Percentiles rank a stretch among this genome's conserved stretches.
phyloP scores from a whole-genome alignment of 1,140 invertebrate genomes.

The Meloidogyne chitwoodi region DNA sequence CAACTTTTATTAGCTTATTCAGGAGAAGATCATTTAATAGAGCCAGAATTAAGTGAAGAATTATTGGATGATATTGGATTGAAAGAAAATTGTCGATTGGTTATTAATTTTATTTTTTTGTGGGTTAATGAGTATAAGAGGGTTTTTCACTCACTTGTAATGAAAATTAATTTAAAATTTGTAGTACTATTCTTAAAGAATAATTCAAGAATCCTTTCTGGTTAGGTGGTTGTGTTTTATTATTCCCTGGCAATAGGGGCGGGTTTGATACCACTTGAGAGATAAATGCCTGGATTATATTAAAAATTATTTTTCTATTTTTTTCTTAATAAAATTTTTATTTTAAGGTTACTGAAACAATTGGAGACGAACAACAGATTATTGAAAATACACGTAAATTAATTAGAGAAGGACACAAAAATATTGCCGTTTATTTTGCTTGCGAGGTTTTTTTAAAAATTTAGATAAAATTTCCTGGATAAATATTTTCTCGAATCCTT shows the following conservation, averaged over 20 bases:
- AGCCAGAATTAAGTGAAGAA: conserved; percentile 27
- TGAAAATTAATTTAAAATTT: too few species aligned
- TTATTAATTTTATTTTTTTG: background rate
- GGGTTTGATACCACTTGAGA: background rate
- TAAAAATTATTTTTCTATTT: too few species aligned
- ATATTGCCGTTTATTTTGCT: conserved; percentile 25
- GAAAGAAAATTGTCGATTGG: background rate
- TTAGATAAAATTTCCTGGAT: too few species aligned
- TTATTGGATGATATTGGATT: conserved; percentile 25
- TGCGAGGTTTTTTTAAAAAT: background rate
- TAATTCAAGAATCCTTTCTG: too few species aligned
- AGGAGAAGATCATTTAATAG: conserved; percentile 37
- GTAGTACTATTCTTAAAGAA: too few species aligned
- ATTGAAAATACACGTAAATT: background rate
- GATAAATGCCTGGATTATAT: too few species aligned
- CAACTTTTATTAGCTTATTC: conserved; percentile 24
- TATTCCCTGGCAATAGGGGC: background rate
- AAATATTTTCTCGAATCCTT: background rate
- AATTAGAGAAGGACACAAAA: conserved; percentile 19
- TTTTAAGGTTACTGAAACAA: conserved; percentile 15
- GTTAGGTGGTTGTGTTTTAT: conserved; percentile 15
- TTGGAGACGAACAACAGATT: conserved; percentile 18
- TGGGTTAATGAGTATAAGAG: too few species aligned
- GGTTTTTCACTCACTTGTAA: too few species aligned
- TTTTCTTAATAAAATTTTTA: background rate